phyloP scores from a whole-genome alignment of 2,113 vertebrate species.

The Forbesichthys papilliferus region DNA sequence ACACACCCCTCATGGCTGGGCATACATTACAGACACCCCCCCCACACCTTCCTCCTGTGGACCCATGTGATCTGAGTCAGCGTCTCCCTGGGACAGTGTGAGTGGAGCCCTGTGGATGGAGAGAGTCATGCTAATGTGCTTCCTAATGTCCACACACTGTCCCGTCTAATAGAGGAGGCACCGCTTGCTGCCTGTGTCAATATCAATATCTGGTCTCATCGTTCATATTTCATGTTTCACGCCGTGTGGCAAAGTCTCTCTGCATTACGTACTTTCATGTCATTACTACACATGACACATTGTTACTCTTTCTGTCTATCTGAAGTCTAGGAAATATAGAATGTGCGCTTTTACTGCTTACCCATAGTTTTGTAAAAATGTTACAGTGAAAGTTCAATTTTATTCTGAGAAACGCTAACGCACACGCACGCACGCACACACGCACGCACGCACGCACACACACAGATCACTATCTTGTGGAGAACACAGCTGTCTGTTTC shows the following conservation, averaged over 20 bases:
- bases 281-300: constrained; percentile 9
- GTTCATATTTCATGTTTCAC: constrained; percentile 37
- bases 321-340: too few relatives aligned
- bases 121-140: constrained; percentile 15
- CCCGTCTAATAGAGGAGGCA: constrained; percentile 56
- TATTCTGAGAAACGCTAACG: neutral
- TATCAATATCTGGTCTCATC: constrained; percentile 1
- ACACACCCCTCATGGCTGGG: too few relatives aligned
- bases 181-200: constrained; percentile 20
- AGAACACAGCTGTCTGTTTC: constrained; percentile 39
- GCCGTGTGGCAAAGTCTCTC: constrained; percentile 16
- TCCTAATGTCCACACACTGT: constrained; percentile 13
- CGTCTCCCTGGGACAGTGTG: constrained; percentile 4
- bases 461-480: constrained; percentile 15
- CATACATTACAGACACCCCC: neutral
- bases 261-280: constrained; percentile 6
- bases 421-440: neutral
- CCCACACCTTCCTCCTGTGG: constrained; percentile 6
- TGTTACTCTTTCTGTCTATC: neutral
- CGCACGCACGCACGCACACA: constrained; percentile 2
- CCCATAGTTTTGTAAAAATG: too few relatives aligned
- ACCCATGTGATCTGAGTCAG: constrained; percentile 50
- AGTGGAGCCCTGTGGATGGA: constrained; percentile 13
- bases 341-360: too few relatives aligned
- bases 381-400: neutral